phyloP scores from a whole-genome alignment of 2,797 vertebrate genomes.

The Hoplostethus atlanticus region DNA sequence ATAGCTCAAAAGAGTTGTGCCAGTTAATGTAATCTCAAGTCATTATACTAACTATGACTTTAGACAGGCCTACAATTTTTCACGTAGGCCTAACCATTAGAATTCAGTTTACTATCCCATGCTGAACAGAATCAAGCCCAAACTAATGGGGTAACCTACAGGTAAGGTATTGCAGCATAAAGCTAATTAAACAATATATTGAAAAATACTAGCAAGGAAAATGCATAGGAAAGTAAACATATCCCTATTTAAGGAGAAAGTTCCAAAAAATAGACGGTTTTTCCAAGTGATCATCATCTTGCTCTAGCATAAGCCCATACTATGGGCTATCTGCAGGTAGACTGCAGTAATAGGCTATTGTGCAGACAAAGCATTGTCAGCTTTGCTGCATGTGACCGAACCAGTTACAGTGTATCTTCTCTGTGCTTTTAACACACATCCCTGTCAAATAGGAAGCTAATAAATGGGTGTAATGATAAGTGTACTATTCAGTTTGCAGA shows the following conservation, averaged over 20 bases:
- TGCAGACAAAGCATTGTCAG: slow-evolving; percentile 23
- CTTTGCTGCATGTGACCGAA: slow-evolving; percentile 21
- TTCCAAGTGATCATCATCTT: slow-evolving; percentile 20
- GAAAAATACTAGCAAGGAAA: not conserved
- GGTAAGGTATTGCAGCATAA: not conserved
- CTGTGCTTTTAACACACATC: slow-evolving; percentile 34
- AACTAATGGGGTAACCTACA: not conserved
- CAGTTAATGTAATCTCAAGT: not conserved
- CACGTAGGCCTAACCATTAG: not conserved
- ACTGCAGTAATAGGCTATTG: slow-evolving; percentile 19
- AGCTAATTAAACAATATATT: not conserved
- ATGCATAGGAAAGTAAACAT: not conserved
- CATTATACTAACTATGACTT: not conserved
- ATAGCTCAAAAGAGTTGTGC: not conserved
- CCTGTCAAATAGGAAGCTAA: slow-evolving; percentile 38
- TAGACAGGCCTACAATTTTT: not conserved
- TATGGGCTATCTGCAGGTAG: slow-evolving; percentile 12
- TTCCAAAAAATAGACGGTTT: not conserved
- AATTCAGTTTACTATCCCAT: not conserved
- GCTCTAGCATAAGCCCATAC: slow-evolving; percentile 5
- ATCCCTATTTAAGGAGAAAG: not conserved
- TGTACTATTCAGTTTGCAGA: not conserved
- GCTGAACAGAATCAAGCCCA: not conserved
- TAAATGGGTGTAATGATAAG: slow-evolving; percentile 13
- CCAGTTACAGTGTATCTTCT: slow-evolving; percentile 22